Evolutionary conservation across 2,888 invertebrate species (phyloP).

Genomic region (Steinernema hermaphroditum): DNA sequence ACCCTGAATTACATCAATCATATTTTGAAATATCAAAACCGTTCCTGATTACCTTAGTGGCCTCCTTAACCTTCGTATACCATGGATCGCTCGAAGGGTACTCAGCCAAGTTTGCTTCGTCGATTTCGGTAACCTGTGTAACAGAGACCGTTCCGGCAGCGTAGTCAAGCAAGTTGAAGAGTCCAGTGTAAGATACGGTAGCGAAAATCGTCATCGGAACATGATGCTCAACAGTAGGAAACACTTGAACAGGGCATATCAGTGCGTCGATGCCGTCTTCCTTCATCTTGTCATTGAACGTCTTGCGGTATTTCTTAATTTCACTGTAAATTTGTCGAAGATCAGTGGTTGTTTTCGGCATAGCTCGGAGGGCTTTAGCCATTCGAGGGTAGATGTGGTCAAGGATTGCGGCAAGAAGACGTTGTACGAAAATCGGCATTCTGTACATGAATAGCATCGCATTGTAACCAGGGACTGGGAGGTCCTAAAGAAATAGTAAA

Average conservation of each 20-base stretch:
- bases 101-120: slow-evolving; percentile 46
- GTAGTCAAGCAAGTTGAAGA: slow-evolving; percentile 67
- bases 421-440: slow-evolving; percentile 46
- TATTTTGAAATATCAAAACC: not conserved
- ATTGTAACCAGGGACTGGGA: slow-evolving; percentile 34
- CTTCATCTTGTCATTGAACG: slow-evolving; percentile 48
- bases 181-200: slow-evolving; percentile 59
- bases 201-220: slow-evolving; percentile 51
- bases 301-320: slow-evolving; percentile 52
- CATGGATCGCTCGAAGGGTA: slow-evolving; percentile 54
- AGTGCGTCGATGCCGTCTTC: slow-evolving; percentile 49
- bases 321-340: slow-evolving; percentile 52
- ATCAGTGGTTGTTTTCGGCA: slow-evolving; percentile 49
- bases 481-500: slow-evolving; percentile 33
- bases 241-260: slow-evolving; percentile 53
- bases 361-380: slow-evolving; percentile 40
- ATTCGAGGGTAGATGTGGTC: slow-evolving; percentile 48
- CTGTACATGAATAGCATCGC: slow-evolving; percentile 42
- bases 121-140: slow-evolving; percentile 57
- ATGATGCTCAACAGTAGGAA: slow-evolving; percentile 51
- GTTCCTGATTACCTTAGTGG: slow-evolving; percentile 45
- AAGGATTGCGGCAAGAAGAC: slow-evolving; percentile 39
- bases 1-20: slow-evolving; percentile 40
- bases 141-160: slow-evolving; percentile 66
- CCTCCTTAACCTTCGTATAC: slow-evolving; percentile 48